Conservation (phyloP, 2,888 invertebrate species). For the Hyppa rectilinea region DNA sequence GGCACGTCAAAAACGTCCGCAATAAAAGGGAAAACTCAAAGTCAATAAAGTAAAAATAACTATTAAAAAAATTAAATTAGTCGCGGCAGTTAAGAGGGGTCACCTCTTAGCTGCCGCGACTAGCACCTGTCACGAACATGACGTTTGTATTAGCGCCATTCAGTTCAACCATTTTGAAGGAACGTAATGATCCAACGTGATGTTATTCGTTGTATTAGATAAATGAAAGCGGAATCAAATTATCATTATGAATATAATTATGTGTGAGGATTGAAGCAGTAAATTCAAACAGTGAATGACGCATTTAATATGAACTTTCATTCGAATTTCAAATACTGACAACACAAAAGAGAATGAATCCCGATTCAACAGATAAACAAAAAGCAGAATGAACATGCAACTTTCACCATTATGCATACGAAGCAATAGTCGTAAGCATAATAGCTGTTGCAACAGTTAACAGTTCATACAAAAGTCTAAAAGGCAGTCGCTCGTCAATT, state of each 20-base stretch:
- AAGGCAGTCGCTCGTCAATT: constrained; percentile 54
- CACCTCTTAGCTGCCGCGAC: too few species aligned
- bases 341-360: too few species aligned
- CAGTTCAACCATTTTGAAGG: too few species aligned
- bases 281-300: background rate
- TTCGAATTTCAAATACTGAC: background rate
- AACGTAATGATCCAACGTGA: too few species aligned
- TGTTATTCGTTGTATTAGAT: too few species aligned
- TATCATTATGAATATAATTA: constrained; percentile 3
- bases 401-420: constrained; percentile 28
- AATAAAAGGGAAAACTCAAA: too few species aligned
- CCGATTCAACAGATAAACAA: background rate
- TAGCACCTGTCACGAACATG: too few species aligned
- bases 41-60: too few species aligned
- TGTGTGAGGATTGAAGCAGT: background rate
- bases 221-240: constrained; percentile 1
- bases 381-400: constrained; percentile 9
- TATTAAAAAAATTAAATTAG: too few species aligned
- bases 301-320: background rate
- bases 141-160: too few species aligned
- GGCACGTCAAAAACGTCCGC: too few species aligned
- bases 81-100: too few species aligned
- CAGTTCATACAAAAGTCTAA: constrained; percentile 47
- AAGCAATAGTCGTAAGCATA: constrained; percentile 13
- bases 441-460: constrained; percentile 31